phyloP scores from a whole-genome alignment of 2,113 vertebrate genomes.

The Lamprotornis superbus region DNA sequence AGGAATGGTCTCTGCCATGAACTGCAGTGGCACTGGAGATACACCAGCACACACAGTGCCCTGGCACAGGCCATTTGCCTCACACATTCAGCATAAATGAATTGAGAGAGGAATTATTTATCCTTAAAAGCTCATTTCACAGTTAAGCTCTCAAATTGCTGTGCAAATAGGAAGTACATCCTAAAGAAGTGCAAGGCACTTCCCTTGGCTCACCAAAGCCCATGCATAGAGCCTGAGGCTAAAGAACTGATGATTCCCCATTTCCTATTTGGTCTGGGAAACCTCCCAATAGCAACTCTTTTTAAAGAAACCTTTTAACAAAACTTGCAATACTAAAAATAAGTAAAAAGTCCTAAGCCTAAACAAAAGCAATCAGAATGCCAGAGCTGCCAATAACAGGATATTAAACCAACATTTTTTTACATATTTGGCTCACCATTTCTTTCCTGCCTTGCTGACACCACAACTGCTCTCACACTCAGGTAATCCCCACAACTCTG shows the following conservation, averaged over 20 bases:
- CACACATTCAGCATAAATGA: background rate
- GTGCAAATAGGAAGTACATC: background rate
- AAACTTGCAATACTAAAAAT: background rate
- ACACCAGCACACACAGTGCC: background rate
- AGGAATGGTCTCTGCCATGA: background rate
- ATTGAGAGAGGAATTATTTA: background rate
- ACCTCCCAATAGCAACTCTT: background rate
- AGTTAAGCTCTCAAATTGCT: background rate
- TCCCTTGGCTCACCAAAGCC: background rate
- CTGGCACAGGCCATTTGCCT: background rate
- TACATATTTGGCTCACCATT: background rate
- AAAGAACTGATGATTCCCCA: background rate
- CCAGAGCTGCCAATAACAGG: background rate
- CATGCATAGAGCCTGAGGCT: background rate
- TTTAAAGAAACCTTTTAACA: background rate
- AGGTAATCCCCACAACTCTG: background rate
- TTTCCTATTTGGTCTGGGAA: background rate
- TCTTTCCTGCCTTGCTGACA: background rate
- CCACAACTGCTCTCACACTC: background rate
- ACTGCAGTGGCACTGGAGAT: background rate
- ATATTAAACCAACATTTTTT: background rate
- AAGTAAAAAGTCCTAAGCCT: background rate
- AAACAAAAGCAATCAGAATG: background rate
- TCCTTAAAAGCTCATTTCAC: background rate
- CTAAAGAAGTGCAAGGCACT: background rate